phyloP scores from a whole-genome alignment of 1,140 invertebrate species.

The Diachasmimorpha longicaudata region DNA sequence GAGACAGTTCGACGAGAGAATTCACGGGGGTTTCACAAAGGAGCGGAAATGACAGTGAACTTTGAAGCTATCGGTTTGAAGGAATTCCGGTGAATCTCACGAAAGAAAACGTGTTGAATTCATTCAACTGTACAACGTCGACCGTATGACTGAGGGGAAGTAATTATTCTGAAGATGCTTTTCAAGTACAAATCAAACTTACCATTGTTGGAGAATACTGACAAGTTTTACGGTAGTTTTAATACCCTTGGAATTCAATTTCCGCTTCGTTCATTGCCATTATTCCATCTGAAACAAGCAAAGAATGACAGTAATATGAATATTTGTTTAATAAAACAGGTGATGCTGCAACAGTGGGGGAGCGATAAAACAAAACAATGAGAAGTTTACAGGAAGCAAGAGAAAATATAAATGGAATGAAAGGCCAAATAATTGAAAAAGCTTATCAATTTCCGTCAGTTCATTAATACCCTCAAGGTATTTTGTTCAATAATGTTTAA shows the following conservation, averaged over 20 bases:
- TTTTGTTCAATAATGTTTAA: too few species aligned
- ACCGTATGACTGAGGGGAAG: background rate
- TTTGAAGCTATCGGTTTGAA: background rate
- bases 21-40: conserved; percentile 14
- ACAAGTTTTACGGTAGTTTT: background rate
- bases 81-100: background rate
- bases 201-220: background rate
- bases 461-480: too few species aligned
- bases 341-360: too few species aligned
- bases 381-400: too few species aligned
- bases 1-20: background rate
- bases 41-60: conserved; percentile 28
- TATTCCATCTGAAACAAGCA: too few species aligned
- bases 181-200: background rate
- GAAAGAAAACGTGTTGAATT: background rate
- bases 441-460: too few species aligned
- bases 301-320: too few species aligned
- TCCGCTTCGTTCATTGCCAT: too few species aligned
- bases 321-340: too few species aligned
- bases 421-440: too few species aligned
- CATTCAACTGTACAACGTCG: background rate
- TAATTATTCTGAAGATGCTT: conserved; percentile 3
- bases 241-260: background rate
- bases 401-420: too few species aligned
- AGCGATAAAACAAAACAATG: too few species aligned